phyloP scores from a whole-genome alignment of 1,140 invertebrate genomes.

The Venturia canescens region DNA sequence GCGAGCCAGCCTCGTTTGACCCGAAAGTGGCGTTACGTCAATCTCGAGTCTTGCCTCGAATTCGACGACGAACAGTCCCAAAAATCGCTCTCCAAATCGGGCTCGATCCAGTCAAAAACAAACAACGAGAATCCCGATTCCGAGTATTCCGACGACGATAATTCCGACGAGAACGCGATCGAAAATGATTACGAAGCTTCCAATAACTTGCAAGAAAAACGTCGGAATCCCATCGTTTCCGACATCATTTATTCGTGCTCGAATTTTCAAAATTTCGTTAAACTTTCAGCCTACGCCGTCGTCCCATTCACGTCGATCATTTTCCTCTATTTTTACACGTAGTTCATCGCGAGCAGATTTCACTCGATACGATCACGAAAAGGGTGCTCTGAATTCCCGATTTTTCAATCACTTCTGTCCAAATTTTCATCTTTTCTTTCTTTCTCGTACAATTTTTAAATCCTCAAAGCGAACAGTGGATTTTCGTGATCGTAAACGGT shows the following conservation, averaged over 20 bases:
- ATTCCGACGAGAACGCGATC: not conserved
- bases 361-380: not conserved
- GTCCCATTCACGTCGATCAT: slow-evolving; percentile 68
- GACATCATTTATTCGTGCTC: slow-evolving; percentile 64
- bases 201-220: slow-evolving; percentile 47
- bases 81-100: not conserved
- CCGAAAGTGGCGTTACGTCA: slow-evolving; percentile 22
- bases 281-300: slow-evolving; percentile 65
- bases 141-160: not conserved
- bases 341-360: not conserved
- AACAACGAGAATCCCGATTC: not conserved
- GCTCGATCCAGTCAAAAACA: not conserved
- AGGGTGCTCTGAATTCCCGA: not conserved
- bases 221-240: slow-evolving; percentile 66
- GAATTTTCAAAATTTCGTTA: slow-evolving; percentile 65
- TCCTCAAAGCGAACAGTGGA: too few species aligned
- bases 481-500: too few species aligned
- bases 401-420: slow-evolving; percentile 21
- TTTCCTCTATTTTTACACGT: slow-evolving; percentile 64
- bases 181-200: slow-evolving; percentile 3
- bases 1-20: slow-evolving; percentile 44
- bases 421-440: not conserved
- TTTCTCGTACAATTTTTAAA: too few species aligned
- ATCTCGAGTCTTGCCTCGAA: not conserved
- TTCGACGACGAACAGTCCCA: not conserved